Evolutionary conservation across 1,140 invertebrate genomes (phyloP).

Genomic region (Cyrtorhinus lividipennis): DNA sequence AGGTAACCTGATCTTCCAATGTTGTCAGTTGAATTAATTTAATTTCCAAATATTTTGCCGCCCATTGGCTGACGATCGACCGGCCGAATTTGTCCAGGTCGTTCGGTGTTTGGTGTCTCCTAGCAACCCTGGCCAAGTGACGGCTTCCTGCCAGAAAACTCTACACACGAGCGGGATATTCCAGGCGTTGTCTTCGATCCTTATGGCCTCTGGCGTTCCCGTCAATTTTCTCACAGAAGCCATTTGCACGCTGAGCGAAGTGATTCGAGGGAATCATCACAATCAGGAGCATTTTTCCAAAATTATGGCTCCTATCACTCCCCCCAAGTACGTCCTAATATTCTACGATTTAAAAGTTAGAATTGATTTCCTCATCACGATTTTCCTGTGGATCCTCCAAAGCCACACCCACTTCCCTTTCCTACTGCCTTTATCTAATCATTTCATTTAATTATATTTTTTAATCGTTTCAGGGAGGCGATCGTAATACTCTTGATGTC

Average conservation of each 20-base stretch:
- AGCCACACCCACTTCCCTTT: too few species aligned
- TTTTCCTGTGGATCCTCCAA: too few species aligned
- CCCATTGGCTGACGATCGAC: too few species aligned
- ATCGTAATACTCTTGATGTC: conserved; percentile 93
- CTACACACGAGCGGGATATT: conserved; percentile 72
- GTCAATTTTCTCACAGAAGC: conserved; percentile 92
- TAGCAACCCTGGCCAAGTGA: conserved; percentile 62
- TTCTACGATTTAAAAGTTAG: too few species aligned
- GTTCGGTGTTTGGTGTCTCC: conserved; percentile 81
- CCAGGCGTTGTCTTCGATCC: conserved; percentile 68
- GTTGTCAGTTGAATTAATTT: conserved; percentile 6
- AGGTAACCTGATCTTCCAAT: conserved; percentile 33
- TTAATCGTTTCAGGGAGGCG: conserved; percentile 48
- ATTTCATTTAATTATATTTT: background rate
- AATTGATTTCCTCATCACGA: too few species aligned
- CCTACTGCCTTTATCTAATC: background rate
- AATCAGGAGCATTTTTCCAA: conserved; percentile 89
- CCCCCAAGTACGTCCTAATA: conserved; percentile 66
- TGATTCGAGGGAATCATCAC: conserved; percentile 72
- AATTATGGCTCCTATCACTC: conserved; percentile 83
- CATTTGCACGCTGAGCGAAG: conserved; percentile 88
- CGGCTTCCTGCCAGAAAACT: conserved; percentile 69
- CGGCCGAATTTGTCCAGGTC: too few species aligned
- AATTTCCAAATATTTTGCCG: background rate
- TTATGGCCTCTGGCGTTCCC: conserved; percentile 93